A percentile compares a stretch with the other conserved stretches of the same genome.
Conservation (phyloP, 1,140 invertebrate genomes). For the Drosophila lacteicornis region DNA sequence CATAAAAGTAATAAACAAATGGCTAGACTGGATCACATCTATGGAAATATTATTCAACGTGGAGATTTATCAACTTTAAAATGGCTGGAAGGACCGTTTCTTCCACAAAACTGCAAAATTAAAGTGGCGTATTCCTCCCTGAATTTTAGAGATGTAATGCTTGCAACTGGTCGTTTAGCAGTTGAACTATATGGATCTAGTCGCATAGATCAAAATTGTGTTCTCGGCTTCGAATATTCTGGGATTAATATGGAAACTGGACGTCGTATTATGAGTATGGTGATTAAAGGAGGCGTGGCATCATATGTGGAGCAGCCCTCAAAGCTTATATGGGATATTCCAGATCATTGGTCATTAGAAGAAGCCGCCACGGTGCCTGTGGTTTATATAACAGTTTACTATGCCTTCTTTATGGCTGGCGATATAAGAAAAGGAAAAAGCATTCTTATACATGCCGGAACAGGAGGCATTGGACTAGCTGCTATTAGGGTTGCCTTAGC, state of each 20-base stretch:
- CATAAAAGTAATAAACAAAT: constrained; percentile 80
- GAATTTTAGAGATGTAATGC: constrained; percentile 93
- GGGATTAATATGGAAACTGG: constrained; percentile 87
- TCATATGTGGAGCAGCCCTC: constrained; percentile 87
- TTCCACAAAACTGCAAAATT: constrained; percentile 79
- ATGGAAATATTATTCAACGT: constrained; percentile 90
- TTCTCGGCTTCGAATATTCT: constrained; percentile 91
- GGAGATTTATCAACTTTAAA: constrained; percentile 94
- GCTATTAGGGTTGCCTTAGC: constrained; percentile 92
- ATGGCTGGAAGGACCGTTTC: constrained; percentile 90
- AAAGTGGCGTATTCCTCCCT: constrained; percentile 89
- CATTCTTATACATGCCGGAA: constrained; percentile 94
- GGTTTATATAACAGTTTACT: constrained; percentile 94
- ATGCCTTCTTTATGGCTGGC: constrained; percentile 90
- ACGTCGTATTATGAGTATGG: constrained; percentile 90
- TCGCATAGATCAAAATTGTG: constrained; percentile 87
- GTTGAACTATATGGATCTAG: constrained; percentile 87
- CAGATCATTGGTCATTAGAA: constrained; percentile 92
- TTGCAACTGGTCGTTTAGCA: constrained; percentile 90
- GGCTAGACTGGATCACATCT: constrained; percentile 87
- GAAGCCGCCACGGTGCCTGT: constrained; percentile 95
- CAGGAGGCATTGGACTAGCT: constrained; percentile 94
- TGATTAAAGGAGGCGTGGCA: constrained; percentile 86
- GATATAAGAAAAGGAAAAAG: constrained; percentile 89
- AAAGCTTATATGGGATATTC: constrained; percentile 90